Evolutionary conservation across 92 coral and sea anemone genomes (phyloP), one percentile per base, ranked within the genome.

Genomic region (Phenganax marumi): DNA sequence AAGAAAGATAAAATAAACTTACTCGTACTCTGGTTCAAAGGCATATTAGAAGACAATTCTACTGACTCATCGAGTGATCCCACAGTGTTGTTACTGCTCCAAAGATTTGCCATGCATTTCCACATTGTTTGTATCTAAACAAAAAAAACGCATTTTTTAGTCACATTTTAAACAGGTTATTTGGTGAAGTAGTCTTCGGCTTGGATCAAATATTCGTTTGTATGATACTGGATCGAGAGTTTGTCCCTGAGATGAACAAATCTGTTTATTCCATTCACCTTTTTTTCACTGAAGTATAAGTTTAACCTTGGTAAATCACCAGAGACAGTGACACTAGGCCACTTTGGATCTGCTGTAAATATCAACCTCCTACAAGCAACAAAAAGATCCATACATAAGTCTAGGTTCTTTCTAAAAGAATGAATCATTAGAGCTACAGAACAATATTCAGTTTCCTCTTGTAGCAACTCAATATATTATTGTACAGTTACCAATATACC

Each of bases 271-370:
- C 43, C 43, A 33, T 33, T 33, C 43, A 94, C 98, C 97, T 96
- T 96, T 60, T 88, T 84, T 83, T 96, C 99, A 70, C 93, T 96
- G 84, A 96, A 82, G 69, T 96, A 97, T 52, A 96, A 90, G 47
- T 91, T 89, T 78, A 96, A 82, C 52, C 86, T 89, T 17, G 99
- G 97, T 33, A 96, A 91, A 8, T 92, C 90, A 18, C 96, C 99
- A 83, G 82, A 88, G 51, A 96, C 80, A 12, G 92, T 85, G 6
- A 96, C 91, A 46, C 97, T 92, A 17, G 99, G 99, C 77, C 89
- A 96, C 88, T 86, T 90, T 61, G 99, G 98, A 60, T 95, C 98
- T 8, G 98, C 95, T 1, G 97, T 95, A 84, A 92, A 95, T 77
- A 95, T 86, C 58, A 95, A 73, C 73, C 97, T 85, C 95, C 98